Conservation (phyloP, 2,797 vertebrate genomes). For the Enteromius fasciolatus region DNA sequence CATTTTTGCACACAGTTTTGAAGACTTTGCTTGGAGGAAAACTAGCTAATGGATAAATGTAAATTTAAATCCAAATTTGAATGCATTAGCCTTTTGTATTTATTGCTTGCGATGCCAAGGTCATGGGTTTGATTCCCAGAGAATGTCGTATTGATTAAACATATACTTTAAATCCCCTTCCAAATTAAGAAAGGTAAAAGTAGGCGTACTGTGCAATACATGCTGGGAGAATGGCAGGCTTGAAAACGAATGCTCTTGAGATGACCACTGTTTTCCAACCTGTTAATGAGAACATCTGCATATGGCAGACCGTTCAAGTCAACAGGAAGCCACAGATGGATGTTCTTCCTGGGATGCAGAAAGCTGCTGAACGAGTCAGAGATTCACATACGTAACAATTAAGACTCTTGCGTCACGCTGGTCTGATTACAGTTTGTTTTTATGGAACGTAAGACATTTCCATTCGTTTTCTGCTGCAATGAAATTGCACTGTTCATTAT, state of each 20-base stretch:
- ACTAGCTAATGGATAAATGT: not conserved
- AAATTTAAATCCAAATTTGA: not conserved
- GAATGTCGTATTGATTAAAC: not conserved
- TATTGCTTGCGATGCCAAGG: not conserved
- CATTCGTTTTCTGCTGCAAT: not conserved
- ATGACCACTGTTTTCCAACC: constrained; percentile 24
- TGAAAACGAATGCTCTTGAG: constrained; percentile 8
- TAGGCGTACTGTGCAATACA: not conserved
- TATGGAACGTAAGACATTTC: not conserved
- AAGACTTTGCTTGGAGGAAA: not conserved
- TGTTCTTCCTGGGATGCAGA: not conserved
- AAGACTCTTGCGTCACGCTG: not conserved
- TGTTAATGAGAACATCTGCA: constrained; percentile 24
- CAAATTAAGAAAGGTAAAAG: not conserved
- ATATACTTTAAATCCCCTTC: not conserved
- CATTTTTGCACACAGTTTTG: not conserved
- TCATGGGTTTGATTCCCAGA: not conserved
- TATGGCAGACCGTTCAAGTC: not conserved
- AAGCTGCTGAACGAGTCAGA: not conserved
- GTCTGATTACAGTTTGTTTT: not conserved
- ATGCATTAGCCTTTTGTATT: not conserved
- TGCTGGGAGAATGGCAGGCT: not conserved
- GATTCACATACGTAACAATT: not conserved
- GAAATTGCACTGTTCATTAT: constrained; percentile 14
- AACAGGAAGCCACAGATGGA: constrained; percentile 17